Evolutionary conservation across 2,797 vertebrate species (phyloP).

Genomic region (Okamejei kenojei): DNA sequence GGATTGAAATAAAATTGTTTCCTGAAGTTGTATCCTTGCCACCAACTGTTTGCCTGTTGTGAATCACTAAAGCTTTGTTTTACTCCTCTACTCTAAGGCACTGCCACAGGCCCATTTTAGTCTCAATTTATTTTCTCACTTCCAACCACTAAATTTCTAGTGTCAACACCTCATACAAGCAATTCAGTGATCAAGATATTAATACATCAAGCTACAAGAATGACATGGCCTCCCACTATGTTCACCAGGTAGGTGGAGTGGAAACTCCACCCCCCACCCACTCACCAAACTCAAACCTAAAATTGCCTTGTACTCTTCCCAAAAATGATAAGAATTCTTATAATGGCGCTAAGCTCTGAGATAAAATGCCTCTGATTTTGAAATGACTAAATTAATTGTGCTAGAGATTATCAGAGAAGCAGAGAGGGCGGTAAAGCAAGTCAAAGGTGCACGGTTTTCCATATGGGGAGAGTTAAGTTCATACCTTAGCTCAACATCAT

Average conservation of each 20-base stretch:
- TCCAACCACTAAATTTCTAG: neutral
- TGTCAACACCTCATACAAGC: neutral
- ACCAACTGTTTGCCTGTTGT: neutral
- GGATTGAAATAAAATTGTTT: neutral
- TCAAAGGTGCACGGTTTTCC: neutral
- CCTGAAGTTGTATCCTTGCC: neutral
- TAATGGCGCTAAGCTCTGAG: neutral
- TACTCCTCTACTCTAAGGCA: neutral
- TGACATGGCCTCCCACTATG: neutral
- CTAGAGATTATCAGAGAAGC: neutral
- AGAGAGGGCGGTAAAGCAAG: neutral
- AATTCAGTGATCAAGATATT: neutral
- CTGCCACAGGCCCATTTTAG: neutral
- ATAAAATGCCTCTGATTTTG: no score
- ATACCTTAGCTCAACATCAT: neutral
- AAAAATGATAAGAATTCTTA: neutral
- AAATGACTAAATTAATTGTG: no score
- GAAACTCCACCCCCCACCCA: neutral
- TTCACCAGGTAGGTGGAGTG: neutral
- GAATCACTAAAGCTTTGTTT: neutral
- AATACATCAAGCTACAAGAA: neutral
- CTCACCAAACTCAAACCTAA: neutral
- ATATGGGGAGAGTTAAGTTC: neutral
- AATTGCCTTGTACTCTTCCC: neutral
- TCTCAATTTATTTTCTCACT: neutral